Percentiles rank a stretch among this genome's conserved stretches.
Conservation (phyloP, 2,113 vertebrate genomes). For the Brienomyrus brachyistius region DNA sequence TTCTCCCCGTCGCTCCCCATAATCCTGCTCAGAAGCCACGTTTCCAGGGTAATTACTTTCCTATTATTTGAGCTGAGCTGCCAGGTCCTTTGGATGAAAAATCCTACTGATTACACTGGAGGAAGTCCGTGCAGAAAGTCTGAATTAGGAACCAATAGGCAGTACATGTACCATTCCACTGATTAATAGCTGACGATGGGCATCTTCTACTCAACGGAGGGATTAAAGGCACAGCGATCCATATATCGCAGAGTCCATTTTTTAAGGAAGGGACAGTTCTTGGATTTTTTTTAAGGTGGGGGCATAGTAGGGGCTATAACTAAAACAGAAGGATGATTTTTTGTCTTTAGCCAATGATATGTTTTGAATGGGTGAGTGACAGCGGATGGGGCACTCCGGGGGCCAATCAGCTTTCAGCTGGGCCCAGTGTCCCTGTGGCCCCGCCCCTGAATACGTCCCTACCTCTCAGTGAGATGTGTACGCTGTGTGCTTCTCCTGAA, state of each 20-base stretch:
- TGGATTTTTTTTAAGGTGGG: background rate
- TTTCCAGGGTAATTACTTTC: slow-evolving; percentile 36
- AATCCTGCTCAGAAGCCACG: slow-evolving; percentile 32
- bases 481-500: background rate
- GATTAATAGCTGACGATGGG: slow-evolving; percentile 21
- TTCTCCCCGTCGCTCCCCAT: slow-evolving; percentile 4
- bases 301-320: no score
- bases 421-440: background rate
- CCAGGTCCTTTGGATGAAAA: background rate
- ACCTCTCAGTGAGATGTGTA: background rate
- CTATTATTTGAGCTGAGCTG: slow-evolving; percentile 24
- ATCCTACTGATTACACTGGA: slow-evolving; percentile 7
- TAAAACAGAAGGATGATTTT: background rate
- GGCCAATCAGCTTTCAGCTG: background rate
- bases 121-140: background rate
- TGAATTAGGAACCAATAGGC: slow-evolving; percentile 24
- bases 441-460: background rate
- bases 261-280: background rate
- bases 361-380: background rate
- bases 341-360: background rate
- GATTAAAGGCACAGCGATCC: background rate
- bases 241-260: background rate
- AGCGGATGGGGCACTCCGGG: background rate
- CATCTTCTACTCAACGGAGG: background rate
- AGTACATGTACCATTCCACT: background rate